Conservation (phyloP, 2,113 vertebrate genomes). For the Xyrauchen texanus region DNA sequence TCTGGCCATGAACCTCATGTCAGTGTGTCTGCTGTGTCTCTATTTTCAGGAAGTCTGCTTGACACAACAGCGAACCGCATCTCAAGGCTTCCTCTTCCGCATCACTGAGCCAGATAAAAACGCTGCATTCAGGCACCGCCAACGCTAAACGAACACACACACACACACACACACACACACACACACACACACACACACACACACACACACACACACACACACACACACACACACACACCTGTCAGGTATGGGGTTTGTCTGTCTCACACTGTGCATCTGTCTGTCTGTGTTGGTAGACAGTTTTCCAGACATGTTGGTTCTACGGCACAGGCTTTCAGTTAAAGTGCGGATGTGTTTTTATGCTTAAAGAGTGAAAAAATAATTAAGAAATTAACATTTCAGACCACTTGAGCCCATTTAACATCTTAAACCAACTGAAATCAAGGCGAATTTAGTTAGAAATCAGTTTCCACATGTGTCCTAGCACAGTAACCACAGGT, state of each 20-base stretch:
- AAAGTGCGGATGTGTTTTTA: not conserved
- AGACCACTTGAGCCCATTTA: not conserved
- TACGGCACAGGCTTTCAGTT: slow-evolving; percentile 50
- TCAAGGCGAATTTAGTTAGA: too few species aligned
- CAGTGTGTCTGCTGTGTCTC: slow-evolving; percentile 67
- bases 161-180: too few species aligned
- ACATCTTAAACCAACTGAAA: too few species aligned
- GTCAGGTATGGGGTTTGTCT: slow-evolving; percentile 81
- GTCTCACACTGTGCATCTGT: not conserved
- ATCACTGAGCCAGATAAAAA: slow-evolving; percentile 97
- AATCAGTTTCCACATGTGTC: too few species aligned
- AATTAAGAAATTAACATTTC: not conserved
- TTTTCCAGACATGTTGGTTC: slow-evolving; percentile 61
- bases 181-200: too few species aligned
- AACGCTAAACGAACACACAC: slow-evolving; percentile 70
- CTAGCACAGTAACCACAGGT: too few species aligned
- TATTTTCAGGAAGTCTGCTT: slow-evolving; percentile 84
- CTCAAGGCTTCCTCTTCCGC: slow-evolving; percentile 94
- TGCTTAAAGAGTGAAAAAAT: not conserved
- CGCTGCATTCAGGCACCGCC: slow-evolving; percentile 87
- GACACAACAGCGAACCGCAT: slow-evolving; percentile 84
- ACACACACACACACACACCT: slow-evolving; percentile 77
- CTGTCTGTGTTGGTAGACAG: not conserved
- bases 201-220: too few species aligned
- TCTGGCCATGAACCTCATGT: slow-evolving; percentile 24